Percentiles rank a stretch among this genome's conserved stretches.
These are phyloP conservation scores for Urocyon cinereoargenteus DNA, from an alignment of 2,797 vertebrate species.

Conservation along the genomic window DNA sequence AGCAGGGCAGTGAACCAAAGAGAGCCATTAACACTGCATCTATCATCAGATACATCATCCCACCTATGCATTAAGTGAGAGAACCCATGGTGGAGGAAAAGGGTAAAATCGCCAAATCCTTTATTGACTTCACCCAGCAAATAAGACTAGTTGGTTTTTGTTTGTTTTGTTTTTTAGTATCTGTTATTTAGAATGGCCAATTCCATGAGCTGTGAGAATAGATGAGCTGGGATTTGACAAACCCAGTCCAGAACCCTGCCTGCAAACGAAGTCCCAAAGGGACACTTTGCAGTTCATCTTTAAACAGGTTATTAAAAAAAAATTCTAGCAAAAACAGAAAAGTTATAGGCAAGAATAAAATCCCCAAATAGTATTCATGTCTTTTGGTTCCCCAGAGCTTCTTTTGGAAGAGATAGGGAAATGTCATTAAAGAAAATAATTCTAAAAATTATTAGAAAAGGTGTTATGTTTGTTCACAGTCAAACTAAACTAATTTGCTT, in stretches of 20 bases:
- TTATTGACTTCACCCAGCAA: not conserved
- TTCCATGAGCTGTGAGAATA: not conserved
- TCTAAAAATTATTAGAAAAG: not conserved
- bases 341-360: not conserved
- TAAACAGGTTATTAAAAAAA: not conserved
- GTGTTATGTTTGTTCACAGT: not conserved
- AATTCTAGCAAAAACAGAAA: constrained; percentile 12
- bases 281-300: not conserved
- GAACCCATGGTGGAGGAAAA: not conserved
- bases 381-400: constrained; percentile 41
- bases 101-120: not conserved
- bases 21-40: not conserved
- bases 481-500: constrained; percentile 28
- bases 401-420: not conserved
- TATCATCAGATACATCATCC: not conserved
- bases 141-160: not conserved
- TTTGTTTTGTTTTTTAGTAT: not conserved
- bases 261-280: not conserved
- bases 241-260: constrained; percentile 9
- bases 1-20: not conserved
- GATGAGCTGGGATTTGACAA: not conserved
- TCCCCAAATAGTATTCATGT: not conserved
- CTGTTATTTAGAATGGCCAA: not conserved
- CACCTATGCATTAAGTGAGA: not conserved
- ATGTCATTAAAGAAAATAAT: constrained; percentile 6